Conservation (phyloP, 53 echinoderm and acorn worm species). For the Echinometra lucunter region DNA sequence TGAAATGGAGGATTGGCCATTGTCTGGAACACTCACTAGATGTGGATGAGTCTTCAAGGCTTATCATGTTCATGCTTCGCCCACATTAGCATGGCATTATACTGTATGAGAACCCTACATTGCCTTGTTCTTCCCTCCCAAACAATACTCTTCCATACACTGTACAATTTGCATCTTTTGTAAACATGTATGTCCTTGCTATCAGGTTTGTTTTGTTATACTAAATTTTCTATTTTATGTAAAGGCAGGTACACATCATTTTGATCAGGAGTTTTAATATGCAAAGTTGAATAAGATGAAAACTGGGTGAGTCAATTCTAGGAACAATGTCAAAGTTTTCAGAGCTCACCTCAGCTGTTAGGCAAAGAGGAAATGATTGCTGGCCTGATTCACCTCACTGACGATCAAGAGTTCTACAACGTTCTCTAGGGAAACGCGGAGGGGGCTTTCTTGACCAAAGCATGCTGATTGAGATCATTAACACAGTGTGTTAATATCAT, state of each 20-base stretch:
- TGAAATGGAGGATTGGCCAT: background rate
- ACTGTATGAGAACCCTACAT: too few species aligned
- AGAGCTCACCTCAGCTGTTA: background rate
- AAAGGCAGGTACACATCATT: background rate
- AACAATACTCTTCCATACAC: background rate
- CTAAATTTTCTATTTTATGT: background rate
- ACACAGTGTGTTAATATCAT: background rate
- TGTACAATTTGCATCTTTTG: too few species aligned
- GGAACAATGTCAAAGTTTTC: background rate
- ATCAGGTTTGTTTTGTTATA: background rate
- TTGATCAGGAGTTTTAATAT: background rate
- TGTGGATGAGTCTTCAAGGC: background rate
- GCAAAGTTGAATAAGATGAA: background rate
- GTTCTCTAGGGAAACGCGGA: background rate
- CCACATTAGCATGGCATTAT: too few species aligned
- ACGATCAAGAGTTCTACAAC: background rate
- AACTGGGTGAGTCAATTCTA: background rate
- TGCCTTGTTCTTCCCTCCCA: background rate
- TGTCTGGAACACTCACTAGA: background rate
- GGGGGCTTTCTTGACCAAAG: background rate
- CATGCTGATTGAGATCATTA: constrained; percentile 17
- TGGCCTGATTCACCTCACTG: constrained; percentile 37
- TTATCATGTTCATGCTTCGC: too few species aligned
- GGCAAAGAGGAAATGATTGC: constrained; percentile 32
- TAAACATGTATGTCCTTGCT: background rate